Percentiles rank a stretch among this genome's conserved stretches.
phyloP scores from a whole-genome alignment of 2,113 vertebrate species.

The Dasyurus viverrinus region DNA sequence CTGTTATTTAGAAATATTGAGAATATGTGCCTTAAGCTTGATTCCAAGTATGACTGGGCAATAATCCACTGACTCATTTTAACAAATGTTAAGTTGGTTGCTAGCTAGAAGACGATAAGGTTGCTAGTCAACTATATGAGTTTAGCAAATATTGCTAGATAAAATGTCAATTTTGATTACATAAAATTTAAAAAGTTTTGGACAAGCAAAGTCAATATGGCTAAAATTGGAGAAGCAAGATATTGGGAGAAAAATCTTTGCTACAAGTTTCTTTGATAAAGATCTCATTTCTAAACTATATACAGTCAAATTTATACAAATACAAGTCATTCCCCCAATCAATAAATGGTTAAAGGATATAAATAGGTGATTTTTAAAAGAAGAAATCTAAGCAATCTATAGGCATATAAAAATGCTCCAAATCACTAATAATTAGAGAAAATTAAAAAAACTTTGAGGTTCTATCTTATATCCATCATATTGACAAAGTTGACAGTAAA shows the following conservation, averaged over 20 bases:
- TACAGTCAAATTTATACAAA: not conserved
- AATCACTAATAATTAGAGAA: not conserved
- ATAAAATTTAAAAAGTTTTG: not conserved
- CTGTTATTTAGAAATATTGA: not conserved
- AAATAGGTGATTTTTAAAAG: not conserved
- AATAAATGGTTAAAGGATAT: not conserved
- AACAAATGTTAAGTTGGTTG: not conserved
- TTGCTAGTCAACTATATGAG: not conserved
- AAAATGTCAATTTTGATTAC: not conserved
- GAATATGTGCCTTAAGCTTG: not conserved
- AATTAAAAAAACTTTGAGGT: not conserved
- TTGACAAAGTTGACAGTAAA: not conserved
- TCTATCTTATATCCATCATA: not conserved
- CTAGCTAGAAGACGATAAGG: not conserved
- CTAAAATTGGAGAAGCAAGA: not conserved
- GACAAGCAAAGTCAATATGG: not conserved
- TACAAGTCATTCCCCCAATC: not conserved
- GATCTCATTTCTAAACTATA: not conserved
- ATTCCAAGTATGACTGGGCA: not conserved
- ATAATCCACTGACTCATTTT: not conserved
- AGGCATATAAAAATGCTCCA: not conserved
- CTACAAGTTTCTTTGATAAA: not conserved
- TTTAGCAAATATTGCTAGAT: not conserved
- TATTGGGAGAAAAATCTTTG: not conserved
- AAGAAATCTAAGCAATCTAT: not conserved